Conservation (phyloP, 2,888 invertebrate genomes). For the Dryomyza anilis region DNA sequence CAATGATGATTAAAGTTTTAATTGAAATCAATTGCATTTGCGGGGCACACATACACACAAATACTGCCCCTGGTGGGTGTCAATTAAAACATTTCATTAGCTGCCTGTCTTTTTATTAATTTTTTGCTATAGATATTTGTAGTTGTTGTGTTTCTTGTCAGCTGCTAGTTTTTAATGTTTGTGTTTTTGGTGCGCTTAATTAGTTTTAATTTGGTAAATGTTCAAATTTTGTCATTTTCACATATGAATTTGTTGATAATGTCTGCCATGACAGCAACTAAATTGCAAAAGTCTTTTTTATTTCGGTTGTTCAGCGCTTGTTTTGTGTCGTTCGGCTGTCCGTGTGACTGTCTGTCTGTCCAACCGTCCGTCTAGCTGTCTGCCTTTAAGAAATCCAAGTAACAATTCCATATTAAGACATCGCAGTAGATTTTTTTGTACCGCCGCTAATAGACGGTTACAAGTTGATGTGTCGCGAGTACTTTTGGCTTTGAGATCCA, state of each 20-base stretch:
- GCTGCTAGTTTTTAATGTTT: neutral
- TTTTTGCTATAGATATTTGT: neutral
- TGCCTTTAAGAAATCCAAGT: slow-evolving; percentile 6
- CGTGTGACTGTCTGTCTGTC: neutral
- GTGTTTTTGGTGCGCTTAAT: neutral
- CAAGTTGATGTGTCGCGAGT: slow-evolving; percentile 24
- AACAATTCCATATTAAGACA: slow-evolving; percentile 22
- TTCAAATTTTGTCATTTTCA: slow-evolving; percentile 17
- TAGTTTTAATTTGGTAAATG: slow-evolving; percentile 12
- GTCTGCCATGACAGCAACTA: slow-evolving; percentile 2
- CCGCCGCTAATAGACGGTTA: slow-evolving; percentile 23
- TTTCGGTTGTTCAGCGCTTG: neutral
- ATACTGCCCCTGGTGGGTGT: neutral
- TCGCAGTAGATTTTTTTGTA: slow-evolving; percentile 11
- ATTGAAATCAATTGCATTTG: too few species aligned
- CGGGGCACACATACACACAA: too few species aligned
- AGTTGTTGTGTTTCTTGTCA: neutral
- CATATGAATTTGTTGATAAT: slow-evolving; percentile 17
- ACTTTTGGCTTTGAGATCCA: slow-evolving; percentile 18
- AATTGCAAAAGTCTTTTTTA: neutral
- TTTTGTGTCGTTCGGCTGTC: neutral
- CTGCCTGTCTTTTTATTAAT: neutral
- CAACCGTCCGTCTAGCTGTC: neutral
- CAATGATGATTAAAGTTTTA: too few species aligned
- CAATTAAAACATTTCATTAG: neutral